phyloP scores from a whole-genome alignment of 2,113 vertebrate species.

The Eidolon helvum region DNA sequence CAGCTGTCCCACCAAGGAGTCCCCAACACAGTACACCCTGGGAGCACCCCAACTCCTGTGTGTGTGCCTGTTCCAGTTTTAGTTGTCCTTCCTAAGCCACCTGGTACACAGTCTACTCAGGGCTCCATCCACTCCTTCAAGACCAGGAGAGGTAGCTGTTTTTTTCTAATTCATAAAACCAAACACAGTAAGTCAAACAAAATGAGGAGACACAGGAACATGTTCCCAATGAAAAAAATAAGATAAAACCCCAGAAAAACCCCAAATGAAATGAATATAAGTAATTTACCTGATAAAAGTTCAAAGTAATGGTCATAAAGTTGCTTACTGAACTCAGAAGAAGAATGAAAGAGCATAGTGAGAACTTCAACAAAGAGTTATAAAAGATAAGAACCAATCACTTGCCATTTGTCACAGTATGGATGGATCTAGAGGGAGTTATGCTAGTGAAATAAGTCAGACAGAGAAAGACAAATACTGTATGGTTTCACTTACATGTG shows the following conservation, averaged over 20 bases:
- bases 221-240: neutral
- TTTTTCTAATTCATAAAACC: neutral
- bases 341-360: neutral
- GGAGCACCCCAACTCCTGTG: neutral
- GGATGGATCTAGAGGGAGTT: too few species aligned
- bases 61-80: neutral
- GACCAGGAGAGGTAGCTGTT: neutral
- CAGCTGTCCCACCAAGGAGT: neutral
- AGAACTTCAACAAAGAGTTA: neutral
- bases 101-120: neutral
- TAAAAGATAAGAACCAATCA: neutral
- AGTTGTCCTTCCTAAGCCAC: neutral
- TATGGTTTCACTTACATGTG: too few species aligned
- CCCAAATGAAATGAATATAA: neutral
- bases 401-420: too few species aligned
- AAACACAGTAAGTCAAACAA: neutral
- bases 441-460: too few species aligned
- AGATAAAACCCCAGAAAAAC: neutral
- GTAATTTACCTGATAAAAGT: neutral
- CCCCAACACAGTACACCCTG: neutral
- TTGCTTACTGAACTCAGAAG: neutral
- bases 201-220: neutral
- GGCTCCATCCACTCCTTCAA: neutral
- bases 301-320: neutral
- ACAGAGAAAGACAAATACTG: too few species aligned